Evolutionary conservation across 2,113 vertebrate species (phyloP).

Genomic region (Amblyornis subalaris): DNA sequence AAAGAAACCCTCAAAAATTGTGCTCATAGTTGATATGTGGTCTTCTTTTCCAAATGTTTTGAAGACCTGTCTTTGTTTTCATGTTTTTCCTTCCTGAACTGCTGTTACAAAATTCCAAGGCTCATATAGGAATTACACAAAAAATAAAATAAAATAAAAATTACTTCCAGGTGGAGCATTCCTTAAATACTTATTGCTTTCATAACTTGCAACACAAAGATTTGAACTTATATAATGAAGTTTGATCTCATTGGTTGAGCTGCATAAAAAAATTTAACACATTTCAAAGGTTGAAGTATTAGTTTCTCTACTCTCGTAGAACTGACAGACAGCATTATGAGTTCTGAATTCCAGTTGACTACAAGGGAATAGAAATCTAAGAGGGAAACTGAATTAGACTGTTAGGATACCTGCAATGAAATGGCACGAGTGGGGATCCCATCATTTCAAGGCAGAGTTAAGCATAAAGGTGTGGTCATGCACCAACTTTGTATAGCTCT

Average conservation of each 20-base stretch:
- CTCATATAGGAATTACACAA: not conserved
- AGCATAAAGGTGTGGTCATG: not conserved
- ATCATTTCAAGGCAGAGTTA: not conserved
- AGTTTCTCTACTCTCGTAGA: not conserved
- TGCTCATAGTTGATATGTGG: not conserved
- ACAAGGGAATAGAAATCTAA: not conserved
- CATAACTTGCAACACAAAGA: not conserved
- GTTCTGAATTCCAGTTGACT: not conserved
- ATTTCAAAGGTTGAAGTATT: not conserved
- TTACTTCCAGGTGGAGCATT: not conserved
- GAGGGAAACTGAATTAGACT: not conserved
- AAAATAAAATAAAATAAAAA: not conserved
- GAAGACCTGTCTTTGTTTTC: not conserved
- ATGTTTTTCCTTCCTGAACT: not conserved
- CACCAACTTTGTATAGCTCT: not conserved
- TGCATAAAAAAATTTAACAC: not conserved
- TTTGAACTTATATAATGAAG: not conserved
- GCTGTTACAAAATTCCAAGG: not conserved
- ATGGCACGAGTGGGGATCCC: accelerated
- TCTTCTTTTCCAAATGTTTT: not conserved
- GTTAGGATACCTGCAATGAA: not conserved
- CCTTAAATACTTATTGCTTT: not conserved
- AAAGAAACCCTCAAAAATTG: not conserved
- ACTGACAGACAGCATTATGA: not conserved
- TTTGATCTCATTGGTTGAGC: not conserved